Percentiles rank a stretch among this genome's conserved stretches.
Conservation (phyloP, 2,797 vertebrate genomes). For the Thripadectes ignobilis region DNA sequence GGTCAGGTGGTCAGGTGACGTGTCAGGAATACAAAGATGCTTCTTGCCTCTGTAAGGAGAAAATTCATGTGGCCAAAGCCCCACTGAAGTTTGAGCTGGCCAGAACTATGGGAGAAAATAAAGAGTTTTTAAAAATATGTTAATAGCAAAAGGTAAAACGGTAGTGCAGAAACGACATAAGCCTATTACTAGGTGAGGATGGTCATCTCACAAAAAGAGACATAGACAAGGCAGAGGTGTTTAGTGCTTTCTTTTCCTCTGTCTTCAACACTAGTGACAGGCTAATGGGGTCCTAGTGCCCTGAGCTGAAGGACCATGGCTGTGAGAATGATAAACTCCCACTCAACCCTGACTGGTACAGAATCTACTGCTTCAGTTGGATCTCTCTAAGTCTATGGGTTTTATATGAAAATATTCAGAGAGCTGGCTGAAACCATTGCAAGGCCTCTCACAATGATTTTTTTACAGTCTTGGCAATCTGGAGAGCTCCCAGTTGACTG, state of each 20-base stretch:
- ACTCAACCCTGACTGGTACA: background rate
- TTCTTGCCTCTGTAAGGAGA: background rate
- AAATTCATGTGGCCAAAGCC: background rate
- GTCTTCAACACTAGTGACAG: background rate
- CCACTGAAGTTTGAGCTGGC: background rate
- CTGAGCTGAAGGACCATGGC: background rate
- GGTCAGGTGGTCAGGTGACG: background rate
- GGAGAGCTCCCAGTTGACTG: background rate
- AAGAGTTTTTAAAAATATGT: background rate
- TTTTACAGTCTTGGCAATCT: background rate
- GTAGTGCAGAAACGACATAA: background rate
- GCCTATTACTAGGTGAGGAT: background rate
- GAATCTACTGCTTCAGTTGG: background rate
- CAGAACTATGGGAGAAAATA: background rate
- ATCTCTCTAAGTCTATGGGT: background rate
- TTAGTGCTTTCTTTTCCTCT: background rate
- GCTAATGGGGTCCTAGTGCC: too few species aligned
- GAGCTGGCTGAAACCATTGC: background rate
- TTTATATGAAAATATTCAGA: background rate
- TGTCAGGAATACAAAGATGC: background rate
- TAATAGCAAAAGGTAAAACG: background rate
- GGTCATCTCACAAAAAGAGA: background rate
- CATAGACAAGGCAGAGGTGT: background rate
- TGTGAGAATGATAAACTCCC: background rate
- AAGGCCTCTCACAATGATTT: background rate